A percentile compares a stretch with the other conserved stretches of the same genome.
Evolutionary conservation across 2,113 vertebrate species (phyloP).

Genomic region (Ceyx melanurus): DNA sequence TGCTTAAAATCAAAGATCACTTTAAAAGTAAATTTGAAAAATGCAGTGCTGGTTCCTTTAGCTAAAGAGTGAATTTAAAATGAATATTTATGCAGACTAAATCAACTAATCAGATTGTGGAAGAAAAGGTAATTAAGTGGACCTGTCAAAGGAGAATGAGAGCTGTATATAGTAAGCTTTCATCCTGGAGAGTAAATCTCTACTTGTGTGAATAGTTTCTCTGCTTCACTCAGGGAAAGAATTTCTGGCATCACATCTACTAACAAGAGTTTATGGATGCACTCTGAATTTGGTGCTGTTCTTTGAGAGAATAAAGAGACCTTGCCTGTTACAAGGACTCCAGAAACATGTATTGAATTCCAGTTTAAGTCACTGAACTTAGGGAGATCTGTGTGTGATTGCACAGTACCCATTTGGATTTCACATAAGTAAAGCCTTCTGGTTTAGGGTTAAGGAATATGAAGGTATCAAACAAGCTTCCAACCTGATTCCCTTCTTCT

Average conservation of each 20-base stretch:
- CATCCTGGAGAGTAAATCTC: background rate
- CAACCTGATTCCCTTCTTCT: background rate
- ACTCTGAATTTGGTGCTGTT: background rate
- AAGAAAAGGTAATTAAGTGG: conserved; percentile 31
- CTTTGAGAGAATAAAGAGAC: background rate
- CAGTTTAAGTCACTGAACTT: background rate
- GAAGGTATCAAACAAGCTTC: background rate
- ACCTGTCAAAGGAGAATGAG: background rate
- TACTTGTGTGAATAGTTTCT: background rate
- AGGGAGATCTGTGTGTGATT: background rate
- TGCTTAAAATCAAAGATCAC: background rate
- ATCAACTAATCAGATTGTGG: background rate
- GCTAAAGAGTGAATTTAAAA: conserved; percentile 11
- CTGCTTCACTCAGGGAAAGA: background rate
- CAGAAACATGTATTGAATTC: background rate
- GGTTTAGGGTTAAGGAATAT: background rate
- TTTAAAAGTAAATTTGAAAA: background rate
- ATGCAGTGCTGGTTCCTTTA: background rate
- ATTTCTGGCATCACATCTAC: background rate
- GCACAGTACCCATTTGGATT: background rate
- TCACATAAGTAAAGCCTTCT: background rate
- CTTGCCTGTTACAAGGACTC: background rate
- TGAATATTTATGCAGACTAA: conserved; percentile 12
- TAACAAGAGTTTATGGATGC: background rate
- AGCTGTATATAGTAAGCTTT: background rate